Base-by-base conservation (phyloP, 1,140 invertebrate species). In the Antheraea pernyi region DNA sequence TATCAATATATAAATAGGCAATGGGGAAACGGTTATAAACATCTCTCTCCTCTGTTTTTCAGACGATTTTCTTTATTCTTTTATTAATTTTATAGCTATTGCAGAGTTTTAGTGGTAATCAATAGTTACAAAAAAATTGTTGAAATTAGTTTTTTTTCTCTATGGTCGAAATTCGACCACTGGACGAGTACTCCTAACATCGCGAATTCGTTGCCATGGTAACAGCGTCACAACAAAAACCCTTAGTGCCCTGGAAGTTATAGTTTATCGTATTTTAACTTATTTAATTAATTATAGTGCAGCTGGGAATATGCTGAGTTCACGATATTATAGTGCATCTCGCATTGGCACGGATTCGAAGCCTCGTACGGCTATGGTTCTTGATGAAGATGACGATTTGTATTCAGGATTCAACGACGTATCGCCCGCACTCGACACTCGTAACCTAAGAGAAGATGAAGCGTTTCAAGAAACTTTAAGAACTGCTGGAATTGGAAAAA, bases 371-470 rank as follows among this genome's bases (percentile, higher is more conserved):
- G 84, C 88, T 0, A 74, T 83, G 36, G 74, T 89, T 0, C 79
- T 89, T 18, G 86, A 92, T 59, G 91, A 91, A 7, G 91, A 92
- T 18, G 91, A 92, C 46, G 91, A 92, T 3, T 67, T 91, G 36
- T 92, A 92, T 70, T 75, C 79, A 9, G 92, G 92, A 0, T 93
- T 93, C 72, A 91, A 92, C 62, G 87, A 92, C 7, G 88, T 93
- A 59, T 80, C 91, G 0, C 89, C 91, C 0, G 92, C 92, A 1
- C 69, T 93, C 67, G 91, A 93, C 71, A 88, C 91, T 0, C 75
- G 87, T 7, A 84, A 81, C 18, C 73, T 93, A 62, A 77, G 84
- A 0, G 89, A 92, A 19, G 92, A 93, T 69, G 81, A 88, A 59
- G 81, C 76, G 5, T 89, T 92, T 58, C 92, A 93, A 71, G 89